phyloP scores from a whole-genome alignment of 2,888 invertebrate genomes.

The Bellardia bayeri region DNA sequence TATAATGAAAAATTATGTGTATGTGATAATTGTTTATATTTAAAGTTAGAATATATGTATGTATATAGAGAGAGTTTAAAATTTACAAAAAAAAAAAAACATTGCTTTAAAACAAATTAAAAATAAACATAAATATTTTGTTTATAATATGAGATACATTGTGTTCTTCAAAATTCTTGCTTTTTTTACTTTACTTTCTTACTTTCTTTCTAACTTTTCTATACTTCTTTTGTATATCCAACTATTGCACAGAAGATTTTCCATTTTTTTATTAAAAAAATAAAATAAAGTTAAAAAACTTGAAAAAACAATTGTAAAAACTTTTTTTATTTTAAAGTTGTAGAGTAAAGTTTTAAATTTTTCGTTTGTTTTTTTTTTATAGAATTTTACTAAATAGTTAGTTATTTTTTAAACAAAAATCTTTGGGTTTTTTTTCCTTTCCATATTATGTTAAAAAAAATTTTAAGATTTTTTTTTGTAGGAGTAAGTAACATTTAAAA shows the following conservation, averaged over 20 bases:
- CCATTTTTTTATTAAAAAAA: constrained; percentile 52
- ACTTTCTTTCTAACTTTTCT: constrained; percentile 1
- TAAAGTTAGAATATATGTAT: constrained; percentile 17
- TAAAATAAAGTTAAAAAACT: constrained; percentile 32
- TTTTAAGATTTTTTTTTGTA: constrained; percentile 36
- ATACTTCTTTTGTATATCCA: constrained; percentile 65
- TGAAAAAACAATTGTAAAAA: constrained; percentile 59
- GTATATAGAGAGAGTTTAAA: not conserved
- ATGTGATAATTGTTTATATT: constrained; percentile 24
- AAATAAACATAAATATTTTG: constrained; percentile 60
- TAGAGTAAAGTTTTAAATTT: not conserved
- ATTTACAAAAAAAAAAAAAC: too few species aligned
- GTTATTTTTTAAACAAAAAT: constrained; percentile 61
- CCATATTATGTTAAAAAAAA: constrained; percentile 46
- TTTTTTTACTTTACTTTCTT: constrained; percentile 36
- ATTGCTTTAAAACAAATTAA: constrained; percentile 32
- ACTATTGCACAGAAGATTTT: constrained; percentile 77
- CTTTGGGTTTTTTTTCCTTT: constrained; percentile 65
- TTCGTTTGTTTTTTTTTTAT: constrained; percentile 1
- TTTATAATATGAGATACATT: constrained; percentile 69
- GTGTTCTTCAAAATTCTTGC: constrained; percentile 36
- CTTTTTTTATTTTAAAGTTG: constrained; percentile 44
- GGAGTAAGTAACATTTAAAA: constrained; percentile 26
- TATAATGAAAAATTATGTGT: constrained; percentile 42
- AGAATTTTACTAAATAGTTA: constrained; percentile 71